phyloP scores from a whole-genome alignment of 1,140 invertebrate species.

The Euwallacea similis region DNA sequence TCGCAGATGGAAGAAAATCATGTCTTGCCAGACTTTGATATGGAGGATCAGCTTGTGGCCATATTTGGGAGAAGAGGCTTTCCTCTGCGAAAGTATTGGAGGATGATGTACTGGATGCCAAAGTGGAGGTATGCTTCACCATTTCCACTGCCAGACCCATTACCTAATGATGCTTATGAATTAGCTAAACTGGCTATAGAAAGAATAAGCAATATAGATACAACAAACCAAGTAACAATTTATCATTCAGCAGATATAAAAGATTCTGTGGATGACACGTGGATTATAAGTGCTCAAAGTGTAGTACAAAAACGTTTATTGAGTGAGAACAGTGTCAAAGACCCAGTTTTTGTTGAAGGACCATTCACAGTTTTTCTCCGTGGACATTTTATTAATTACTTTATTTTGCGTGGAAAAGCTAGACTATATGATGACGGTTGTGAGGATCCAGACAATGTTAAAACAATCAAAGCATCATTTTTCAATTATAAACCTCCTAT shows the following conservation, averaged over 20 bases:
- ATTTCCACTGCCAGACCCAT: conserved; percentile 76
- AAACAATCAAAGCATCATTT: conserved; percentile 64
- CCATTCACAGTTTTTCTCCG: conserved; percentile 81
- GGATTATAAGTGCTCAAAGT: conserved; percentile 91
- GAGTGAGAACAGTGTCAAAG: conserved; percentile 65
- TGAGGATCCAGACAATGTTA: conserved; percentile 64
- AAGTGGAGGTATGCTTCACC: conserved; percentile 93
- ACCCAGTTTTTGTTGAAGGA: conserved; percentile 85
- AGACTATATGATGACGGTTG: conserved; percentile 50
- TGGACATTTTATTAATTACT: conserved; percentile 79
- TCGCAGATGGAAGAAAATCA: conserved; percentile 89
- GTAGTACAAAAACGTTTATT: conserved; percentile 75
- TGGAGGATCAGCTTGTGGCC: conserved; percentile 78
- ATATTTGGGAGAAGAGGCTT: conserved; percentile 81
- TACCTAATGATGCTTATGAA: conserved; percentile 74
- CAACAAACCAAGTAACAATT: conserved; percentile 68
- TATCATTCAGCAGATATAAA: conserved; percentile 72
- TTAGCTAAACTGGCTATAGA: conserved; percentile 84
- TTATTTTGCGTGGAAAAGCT: conserved; percentile 75
- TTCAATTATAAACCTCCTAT: conserved; percentile 57
- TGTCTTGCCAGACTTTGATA: conserved; percentile 89
- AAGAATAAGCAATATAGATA: conserved; percentile 86
- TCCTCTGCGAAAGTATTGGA: conserved; percentile 80
- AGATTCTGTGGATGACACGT: conserved; percentile 85
- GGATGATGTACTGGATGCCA: conserved; percentile 98